Conservation (phyloP, 1,140 invertebrate species). For the Dendrolimus punctatus region DNA sequence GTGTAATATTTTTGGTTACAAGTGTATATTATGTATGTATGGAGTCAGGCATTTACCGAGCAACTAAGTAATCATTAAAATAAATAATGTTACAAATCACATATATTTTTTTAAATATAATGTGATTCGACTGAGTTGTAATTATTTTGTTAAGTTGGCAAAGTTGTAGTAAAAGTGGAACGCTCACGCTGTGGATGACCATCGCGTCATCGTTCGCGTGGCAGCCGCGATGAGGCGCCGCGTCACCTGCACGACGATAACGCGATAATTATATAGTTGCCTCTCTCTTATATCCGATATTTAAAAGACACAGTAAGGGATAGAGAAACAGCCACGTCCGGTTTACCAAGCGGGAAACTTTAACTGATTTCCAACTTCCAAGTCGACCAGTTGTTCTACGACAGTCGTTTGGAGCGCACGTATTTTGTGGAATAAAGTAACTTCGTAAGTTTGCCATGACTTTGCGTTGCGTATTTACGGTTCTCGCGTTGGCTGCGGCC, state of each 20-base stretch:
- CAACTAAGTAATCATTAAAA: too few relatives aligned
- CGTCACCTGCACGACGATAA: conserved; percentile 25
- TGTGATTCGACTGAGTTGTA: not conserved
- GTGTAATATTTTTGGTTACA: too few relatives aligned
- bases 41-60: too few relatives aligned
- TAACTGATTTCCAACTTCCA: conserved; percentile 42
- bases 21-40: too few relatives aligned
- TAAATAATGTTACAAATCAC: too few relatives aligned
- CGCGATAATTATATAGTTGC: conserved; percentile 22
- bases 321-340: conserved; percentile 5
- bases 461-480: conserved; percentile 48
- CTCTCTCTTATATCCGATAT: conserved; percentile 18
- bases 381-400: conserved; percentile 37
- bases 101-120: too few relatives aligned
- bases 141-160: conserved; percentile 25
- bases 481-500: conserved; percentile 64
- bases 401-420: conserved; percentile 28
- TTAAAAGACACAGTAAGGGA: too few relatives aligned
- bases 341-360: conserved; percentile 45
- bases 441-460: conserved; percentile 62
- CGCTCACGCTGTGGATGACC: conserved; percentile 26
- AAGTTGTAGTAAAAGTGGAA: conserved; percentile 49
- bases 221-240: conserved; percentile 36
- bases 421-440: conserved; percentile 24
- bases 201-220: conserved; percentile 56